Percentiles rank a stretch among this genome's conserved stretches.
phyloP scores from a whole-genome alignment of 2,113 vertebrate genomes.

The Beaufortia kweichowensis region DNA sequence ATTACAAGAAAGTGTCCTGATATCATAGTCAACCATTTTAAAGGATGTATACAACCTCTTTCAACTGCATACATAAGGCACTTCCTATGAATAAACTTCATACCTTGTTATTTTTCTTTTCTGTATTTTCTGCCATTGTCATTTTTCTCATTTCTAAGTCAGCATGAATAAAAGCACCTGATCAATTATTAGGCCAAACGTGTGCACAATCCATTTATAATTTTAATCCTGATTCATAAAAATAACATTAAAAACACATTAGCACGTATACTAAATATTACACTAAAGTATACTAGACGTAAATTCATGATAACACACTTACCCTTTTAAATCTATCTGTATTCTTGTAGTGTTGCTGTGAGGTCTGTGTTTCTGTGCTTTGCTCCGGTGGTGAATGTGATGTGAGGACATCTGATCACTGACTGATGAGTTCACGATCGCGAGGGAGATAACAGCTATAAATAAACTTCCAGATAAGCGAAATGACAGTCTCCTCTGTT shows the following conservation, averaged over 20 bases:
- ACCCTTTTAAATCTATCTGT: constrained; percentile 43
- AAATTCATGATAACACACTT: not conserved
- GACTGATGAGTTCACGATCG: constrained; percentile 8
- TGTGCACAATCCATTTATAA: too few relatives aligned
- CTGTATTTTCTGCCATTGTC: too few relatives aligned
- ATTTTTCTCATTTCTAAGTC: too few relatives aligned
- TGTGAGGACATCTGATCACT: not conserved
- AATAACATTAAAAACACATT: too few relatives aligned
- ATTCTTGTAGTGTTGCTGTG: not conserved
- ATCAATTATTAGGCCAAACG: too few relatives aligned
- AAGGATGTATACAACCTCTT: too few relatives aligned
- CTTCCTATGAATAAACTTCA: too few relatives aligned
- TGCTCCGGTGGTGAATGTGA: constrained; percentile 2
- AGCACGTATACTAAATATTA: too few relatives aligned
- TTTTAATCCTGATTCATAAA: too few relatives aligned
- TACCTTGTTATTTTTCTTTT: not conserved
- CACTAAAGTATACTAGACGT: too few relatives aligned
- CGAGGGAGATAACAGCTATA: constrained; percentile 1
- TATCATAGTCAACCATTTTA: not conserved
- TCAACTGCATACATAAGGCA: too few relatives aligned
- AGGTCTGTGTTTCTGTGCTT: not conserved
- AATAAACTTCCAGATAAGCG: constrained; percentile 26
- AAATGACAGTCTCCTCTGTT: constrained; percentile 12
- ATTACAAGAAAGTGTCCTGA: not conserved
- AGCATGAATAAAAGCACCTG: too few relatives aligned